phyloP scores from a whole-genome alignment of 1,140 invertebrate species.

The Helicoverpa zea region DNA sequence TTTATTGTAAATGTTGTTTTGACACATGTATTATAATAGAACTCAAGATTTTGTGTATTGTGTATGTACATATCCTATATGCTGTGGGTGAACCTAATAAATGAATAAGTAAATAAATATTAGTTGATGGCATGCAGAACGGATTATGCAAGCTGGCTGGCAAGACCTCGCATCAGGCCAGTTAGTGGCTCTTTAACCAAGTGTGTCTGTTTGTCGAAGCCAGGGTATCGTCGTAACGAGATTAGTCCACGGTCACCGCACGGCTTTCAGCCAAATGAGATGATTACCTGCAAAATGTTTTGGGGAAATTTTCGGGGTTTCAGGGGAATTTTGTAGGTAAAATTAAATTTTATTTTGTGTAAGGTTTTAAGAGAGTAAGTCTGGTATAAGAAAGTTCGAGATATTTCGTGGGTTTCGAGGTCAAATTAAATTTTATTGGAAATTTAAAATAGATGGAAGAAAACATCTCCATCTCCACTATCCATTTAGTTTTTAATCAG shows the following conservation, averaged over 20 bases:
- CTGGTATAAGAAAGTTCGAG: too few relatives aligned
- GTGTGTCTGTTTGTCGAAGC: conserved; percentile 23
- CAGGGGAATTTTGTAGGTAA: not conserved
- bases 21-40: too few relatives aligned
- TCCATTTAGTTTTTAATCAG: too few relatives aligned
- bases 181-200: conserved; percentile 46
- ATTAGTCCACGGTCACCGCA: conserved; percentile 21
- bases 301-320: not conserved
- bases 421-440: too few relatives aligned
- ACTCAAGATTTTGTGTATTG: too few relatives aligned
- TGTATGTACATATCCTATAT: too few relatives aligned
- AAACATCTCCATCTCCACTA: too few relatives aligned
- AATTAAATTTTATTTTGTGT: not conserved
- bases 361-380: not conserved
- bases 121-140: conserved; percentile 16
- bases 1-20: too few relatives aligned
- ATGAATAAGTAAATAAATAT: conserved; percentile 10
- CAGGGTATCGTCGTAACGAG: not conserved
- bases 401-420: too few relatives aligned
- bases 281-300: conserved; percentile 19
- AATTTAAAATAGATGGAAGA: too few relatives aligned
- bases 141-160: conserved; percentile 47
- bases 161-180: conserved; percentile 23
- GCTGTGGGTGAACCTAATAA: too few relatives aligned
- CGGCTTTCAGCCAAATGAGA: conserved; percentile 22